Evolutionary conservation across 2,888 invertebrate genomes (phyloP).

Genomic region (Dryadula phaetusa): DNA sequence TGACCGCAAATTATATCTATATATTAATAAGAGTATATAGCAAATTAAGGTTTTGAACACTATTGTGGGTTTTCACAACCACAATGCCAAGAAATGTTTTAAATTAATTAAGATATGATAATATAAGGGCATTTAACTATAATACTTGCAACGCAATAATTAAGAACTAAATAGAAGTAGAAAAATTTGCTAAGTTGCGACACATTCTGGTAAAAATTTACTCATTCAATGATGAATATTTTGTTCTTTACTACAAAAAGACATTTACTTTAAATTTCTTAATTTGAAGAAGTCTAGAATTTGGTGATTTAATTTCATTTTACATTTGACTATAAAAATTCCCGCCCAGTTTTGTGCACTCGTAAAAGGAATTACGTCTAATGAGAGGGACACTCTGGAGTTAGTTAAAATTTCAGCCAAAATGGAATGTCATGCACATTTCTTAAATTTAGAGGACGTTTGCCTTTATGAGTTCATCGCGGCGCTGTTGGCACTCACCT

Average conservation of each 20-base stretch:
- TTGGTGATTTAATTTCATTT: conserved; percentile 18
- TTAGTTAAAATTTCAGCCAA: conserved; percentile 5
- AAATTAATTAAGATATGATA: too few relatives aligned
- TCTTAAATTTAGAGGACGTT: not conserved
- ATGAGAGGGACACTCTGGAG: conserved; percentile 9
- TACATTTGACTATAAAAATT: conserved; percentile 12
- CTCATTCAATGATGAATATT: not conserved
- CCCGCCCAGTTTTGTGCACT: conserved; percentile 1
- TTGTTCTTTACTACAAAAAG: not conserved
- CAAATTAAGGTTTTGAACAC: too few relatives aligned
- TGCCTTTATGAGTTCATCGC: conserved; percentile 5
- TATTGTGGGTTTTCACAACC: too few relatives aligned
- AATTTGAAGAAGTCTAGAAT: conserved; percentile 1
- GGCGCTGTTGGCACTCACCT: not conserved
- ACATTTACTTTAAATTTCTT: conserved; percentile 2
- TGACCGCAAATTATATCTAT: too few relatives aligned
- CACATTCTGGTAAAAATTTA: not conserved
- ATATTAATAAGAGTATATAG: too few relatives aligned
- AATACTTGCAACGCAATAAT: too few relatives aligned
- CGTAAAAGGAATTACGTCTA: conserved; percentile 5
- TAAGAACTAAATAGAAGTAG: too few relatives aligned
- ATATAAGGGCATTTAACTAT: too few relatives aligned
- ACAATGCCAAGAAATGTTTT: too few relatives aligned
- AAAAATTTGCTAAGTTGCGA: not conserved
- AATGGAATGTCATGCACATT: conserved; percentile 7